Base-by-base conservation (phyloP, 1,140 invertebrate genomes). In the Protaetia brevitarsis region DNA sequence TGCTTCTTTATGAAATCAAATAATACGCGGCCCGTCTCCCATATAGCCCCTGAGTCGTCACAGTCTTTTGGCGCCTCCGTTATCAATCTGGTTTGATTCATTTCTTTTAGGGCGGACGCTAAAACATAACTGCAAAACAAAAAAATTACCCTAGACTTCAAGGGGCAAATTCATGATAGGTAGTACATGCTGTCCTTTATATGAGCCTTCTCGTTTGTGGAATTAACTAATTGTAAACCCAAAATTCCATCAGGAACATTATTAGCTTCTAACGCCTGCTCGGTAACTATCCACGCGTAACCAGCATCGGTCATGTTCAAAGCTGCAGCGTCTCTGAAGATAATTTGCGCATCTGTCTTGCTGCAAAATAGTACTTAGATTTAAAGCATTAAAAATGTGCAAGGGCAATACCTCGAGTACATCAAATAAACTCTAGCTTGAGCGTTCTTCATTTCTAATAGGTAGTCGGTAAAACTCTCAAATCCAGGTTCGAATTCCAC, bases 261-360 rank as follows among this genome's bases (percentile, higher is more conserved):
- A 21, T 86, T 82, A 16, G 95, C 92, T 68, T 88, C 84, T 67
- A 98, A 81, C 3, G 94, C 94, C 79, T 97, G 95, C 77, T 98
- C 96, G 1, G 95, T 97, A 2, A 97, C 94, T 75, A 98, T 89
- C 96, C 96, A 98, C n/a, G 95, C 95, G 79, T 95, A 95, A 23
- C 93, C 95, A 45, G 87, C 85, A 7, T 88, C 89, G 0, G 94
- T 96, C 90, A 98, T 93, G 76, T 96, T 96, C 59, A 95, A 81
- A 41, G 82, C 81, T 0, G 88, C 86, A 2, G 95, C 95, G 82
- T 97, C 92, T 63, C 87, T 81, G 80, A 97, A 97, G 76, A 98
- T 95, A 37, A 91, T 86, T 74, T 90, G 87, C 0, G 95, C 94
- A 79, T 98, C 96, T 27, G 87, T 88, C 76, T 91, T 91, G 70